These are phyloP conservation scores for Urosaurus nigricauda DNA, from an alignment of 2,797 vertebrate genomes.

Conservation along the genomic window DNA sequence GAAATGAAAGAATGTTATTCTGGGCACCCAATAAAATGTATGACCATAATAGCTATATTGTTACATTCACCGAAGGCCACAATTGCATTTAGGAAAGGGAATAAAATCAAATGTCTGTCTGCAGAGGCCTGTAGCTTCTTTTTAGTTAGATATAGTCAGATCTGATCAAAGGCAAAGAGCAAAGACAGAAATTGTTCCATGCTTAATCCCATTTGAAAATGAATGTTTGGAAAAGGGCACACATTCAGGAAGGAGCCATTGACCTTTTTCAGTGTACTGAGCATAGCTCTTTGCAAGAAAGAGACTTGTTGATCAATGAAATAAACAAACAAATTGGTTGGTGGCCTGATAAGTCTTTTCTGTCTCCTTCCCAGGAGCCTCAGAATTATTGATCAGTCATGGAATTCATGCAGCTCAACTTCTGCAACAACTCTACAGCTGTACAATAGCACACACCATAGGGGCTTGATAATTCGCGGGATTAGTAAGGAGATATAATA, in stretches of 20 bases:
- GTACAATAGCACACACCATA: conserved; percentile 22
- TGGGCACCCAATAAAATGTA: neutral
- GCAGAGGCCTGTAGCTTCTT: neutral
- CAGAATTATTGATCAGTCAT: conserved; percentile 56
- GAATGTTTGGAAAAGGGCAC: neutral
- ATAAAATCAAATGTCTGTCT: neutral
- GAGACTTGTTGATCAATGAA: conserved; percentile 38
- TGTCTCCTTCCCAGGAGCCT: conserved; percentile 38
- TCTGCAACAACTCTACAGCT: conserved; percentile 38
- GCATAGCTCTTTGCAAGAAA: conserved; percentile 18
- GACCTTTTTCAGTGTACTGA: conserved; percentile 11
- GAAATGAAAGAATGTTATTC: neutral
- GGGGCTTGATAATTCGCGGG: conserved; percentile 54
- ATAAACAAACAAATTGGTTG: conserved; percentile 57
- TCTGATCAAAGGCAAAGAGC: conserved; percentile 25
- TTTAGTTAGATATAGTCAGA: conserved; percentile 31
- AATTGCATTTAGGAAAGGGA: conserved; percentile 17
- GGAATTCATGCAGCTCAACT: conserved; percentile 50
- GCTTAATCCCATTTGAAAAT: neutral
- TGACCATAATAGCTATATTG: neutral
- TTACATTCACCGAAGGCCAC: neutral
- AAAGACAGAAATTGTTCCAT: accelerated
- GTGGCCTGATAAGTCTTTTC: conserved; percentile 47
- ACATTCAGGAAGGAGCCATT: neutral
- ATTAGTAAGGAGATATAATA: conserved; percentile 40